phyloP scores from a whole-genome alignment of 2,888 invertebrate species.

The Cordilura impudica region DNA sequence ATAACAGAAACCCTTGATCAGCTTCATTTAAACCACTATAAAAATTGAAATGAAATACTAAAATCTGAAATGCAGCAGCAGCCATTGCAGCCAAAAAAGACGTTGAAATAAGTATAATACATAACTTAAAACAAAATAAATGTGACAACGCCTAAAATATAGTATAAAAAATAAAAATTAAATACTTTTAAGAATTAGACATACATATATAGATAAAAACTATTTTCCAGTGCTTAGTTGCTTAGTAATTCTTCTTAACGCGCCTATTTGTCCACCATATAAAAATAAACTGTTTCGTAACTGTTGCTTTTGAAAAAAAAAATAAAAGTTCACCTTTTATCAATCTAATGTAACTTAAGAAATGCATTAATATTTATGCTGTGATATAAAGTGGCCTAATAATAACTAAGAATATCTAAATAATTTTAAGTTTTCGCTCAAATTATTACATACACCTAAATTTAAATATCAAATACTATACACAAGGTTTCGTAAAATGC shows the following conservation, averaged over 20 bases:
- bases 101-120: background rate
- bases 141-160: conserved; percentile 67
- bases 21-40: conserved; percentile 19
- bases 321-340: background rate
- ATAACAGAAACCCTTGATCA: background rate
- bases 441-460: conserved; percentile 2
- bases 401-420: conserved; percentile 34
- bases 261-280: conserved; percentile 38
- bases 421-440: conserved; percentile 12
- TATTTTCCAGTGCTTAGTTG: conserved; percentile 61
- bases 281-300: conserved; percentile 41
- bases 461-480: conserved; percentile 28
- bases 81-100: conserved; percentile 45
- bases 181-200: background rate
- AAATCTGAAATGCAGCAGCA: conserved; percentile 50
- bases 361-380: conserved; percentile 31
- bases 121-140: conserved; percentile 28
- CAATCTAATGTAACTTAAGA: background rate
- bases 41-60: conserved; percentile 16
- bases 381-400: conserved; percentile 64
- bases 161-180: conserved; percentile 37
- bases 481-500: conserved; percentile 43
- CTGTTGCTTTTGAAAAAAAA: conserved; percentile 50
- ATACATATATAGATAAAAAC: background rate
- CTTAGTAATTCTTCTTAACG: conserved; percentile 50